Evolutionary conservation across 2,888 invertebrate species (phyloP), one percentile per base, ranked within the genome.

Genomic region (Philereme transversata): DNA sequence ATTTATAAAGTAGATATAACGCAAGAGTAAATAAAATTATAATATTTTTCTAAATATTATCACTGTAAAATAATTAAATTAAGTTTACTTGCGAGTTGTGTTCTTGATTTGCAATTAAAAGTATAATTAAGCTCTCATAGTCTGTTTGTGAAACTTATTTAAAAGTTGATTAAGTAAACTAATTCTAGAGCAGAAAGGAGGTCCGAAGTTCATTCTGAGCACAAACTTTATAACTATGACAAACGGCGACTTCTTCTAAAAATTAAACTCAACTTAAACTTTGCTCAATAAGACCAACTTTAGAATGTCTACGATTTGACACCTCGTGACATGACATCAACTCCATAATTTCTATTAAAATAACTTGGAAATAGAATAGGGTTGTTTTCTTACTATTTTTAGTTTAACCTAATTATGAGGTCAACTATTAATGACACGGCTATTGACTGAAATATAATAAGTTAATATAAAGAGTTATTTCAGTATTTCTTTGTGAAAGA

Each of bases 211-310:
- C 46, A 57, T 55, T 51, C 52, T 49, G 58, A 41, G 40, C 53
- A 47, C 47, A 51, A 64, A 68, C 63, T 64, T 63, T 11, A 5
- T 51, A 60, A 56, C 60, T 60, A 58, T 60, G 64, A 68, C 51
- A 41, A 54, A 60, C 62, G 60, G 47, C 11, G 50, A 54, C 51
- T 59, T 49, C 52, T 44, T 10, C 11, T 56, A 58, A 60, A 64
- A 62, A 64, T 60, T 57, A 57, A 59, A 67, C 54, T 54, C 50
- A n/a, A 56, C 57, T 62, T 52, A 9, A 52, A 60, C 55, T 63
- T 56, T 47, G 48, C 52, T 55, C 48, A 47, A 49, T 57, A 47
- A 52, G 40, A 53, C 22, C 45, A 57, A 62, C 44, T 60, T 62
- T 51, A 35, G 40, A 51, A 57, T 44, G 48, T 33, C 60, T 53